Percentiles rank a stretch among this genome's conserved stretches.
Evolutionary conservation across 2,888 invertebrate species (phyloP).

Genomic region (Melikaiella ostensackeni): DNA sequence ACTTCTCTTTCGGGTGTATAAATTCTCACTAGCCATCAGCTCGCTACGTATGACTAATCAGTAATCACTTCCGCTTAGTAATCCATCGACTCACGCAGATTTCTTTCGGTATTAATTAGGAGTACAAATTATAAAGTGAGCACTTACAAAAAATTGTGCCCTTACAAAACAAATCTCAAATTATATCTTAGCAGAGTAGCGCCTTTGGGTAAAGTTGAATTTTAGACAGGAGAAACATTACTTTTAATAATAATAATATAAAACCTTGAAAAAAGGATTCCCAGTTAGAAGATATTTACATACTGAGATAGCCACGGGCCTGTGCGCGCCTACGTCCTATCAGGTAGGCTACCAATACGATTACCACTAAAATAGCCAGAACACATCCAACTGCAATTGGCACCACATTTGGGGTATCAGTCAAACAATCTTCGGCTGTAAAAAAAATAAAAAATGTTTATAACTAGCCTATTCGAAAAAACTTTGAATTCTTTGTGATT

Average conservation of each 20-base stretch:
- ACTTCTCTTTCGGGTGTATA: constrained; percentile 1
- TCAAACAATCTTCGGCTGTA: constrained; percentile 86
- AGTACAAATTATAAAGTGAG: constrained; percentile 34
- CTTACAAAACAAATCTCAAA: constrained; percentile 34
- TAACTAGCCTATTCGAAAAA: neutral
- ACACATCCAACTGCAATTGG: constrained; percentile 98
- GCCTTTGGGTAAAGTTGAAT: constrained; percentile 32
- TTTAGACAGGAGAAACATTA: constrained; percentile 23
- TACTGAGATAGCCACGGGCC: constrained; percentile 92
- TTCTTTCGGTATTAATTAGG: neutral
- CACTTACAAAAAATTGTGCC: neutral
- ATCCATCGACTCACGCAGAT: constrained; percentile 15
- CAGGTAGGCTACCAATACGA: constrained; percentile 95
- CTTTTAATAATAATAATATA: constrained; percentile 16
- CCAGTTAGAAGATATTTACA: constrained; percentile 80
- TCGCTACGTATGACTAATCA: constrained; percentile 19
- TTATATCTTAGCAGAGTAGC: constrained; percentile 27
- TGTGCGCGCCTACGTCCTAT: constrained; percentile 92
- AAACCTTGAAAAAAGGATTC: neutral
- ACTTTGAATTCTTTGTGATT: too few species aligned
- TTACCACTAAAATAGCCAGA: constrained; percentile 91
- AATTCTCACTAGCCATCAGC: constrained; percentile 22
- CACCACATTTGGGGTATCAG: constrained; percentile 91
- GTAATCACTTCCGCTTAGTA: neutral
- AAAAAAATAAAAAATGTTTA: constrained; percentile 58